phyloP scores from a whole-genome alignment of 2,797 vertebrate genomes.

The Lepus townsendii region DNA sequence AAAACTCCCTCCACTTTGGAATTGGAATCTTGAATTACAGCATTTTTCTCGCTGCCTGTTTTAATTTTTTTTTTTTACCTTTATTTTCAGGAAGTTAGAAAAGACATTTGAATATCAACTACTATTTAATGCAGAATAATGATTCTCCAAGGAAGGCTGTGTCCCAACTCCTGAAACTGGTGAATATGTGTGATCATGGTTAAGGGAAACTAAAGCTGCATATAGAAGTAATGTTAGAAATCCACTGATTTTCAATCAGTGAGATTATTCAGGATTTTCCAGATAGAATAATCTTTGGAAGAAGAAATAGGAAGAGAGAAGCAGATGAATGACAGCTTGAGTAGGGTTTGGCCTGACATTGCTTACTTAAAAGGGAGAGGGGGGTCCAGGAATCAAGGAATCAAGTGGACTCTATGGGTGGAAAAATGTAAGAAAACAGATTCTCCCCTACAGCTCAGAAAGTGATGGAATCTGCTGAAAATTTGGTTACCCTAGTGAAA shows the following conservation, averaged over 20 bases:
- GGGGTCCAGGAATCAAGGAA: background rate
- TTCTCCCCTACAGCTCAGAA: background rate
- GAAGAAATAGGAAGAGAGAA: background rate
- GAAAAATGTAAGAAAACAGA: background rate
- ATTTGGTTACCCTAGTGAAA: background rate
- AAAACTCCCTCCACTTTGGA: background rate
- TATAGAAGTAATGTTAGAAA: background rate
- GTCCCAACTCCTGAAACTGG: background rate
- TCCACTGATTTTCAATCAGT: background rate
- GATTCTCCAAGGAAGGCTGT: background rate
- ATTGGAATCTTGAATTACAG: background rate
- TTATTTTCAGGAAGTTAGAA: slow-evolving; percentile 16
- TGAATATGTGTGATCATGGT: background rate
- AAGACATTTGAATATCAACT: background rate
- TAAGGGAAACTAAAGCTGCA: background rate
- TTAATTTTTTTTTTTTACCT: background rate
- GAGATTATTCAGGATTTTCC: background rate
- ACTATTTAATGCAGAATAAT: background rate
- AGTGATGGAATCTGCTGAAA: background rate
- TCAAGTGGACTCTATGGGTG: background rate
- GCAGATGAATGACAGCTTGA: background rate
- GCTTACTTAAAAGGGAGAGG: background rate
- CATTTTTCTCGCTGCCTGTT: background rate
- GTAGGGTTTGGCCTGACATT: background rate
- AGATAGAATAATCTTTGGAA: background rate